Percentiles rank a stretch among this genome's conserved stretches.
These are phyloP conservation scores for Caenorhabditis parvicauda DNA, from an alignment of 2,888 invertebrate genomes.

Conservation along the genomic window DNA sequence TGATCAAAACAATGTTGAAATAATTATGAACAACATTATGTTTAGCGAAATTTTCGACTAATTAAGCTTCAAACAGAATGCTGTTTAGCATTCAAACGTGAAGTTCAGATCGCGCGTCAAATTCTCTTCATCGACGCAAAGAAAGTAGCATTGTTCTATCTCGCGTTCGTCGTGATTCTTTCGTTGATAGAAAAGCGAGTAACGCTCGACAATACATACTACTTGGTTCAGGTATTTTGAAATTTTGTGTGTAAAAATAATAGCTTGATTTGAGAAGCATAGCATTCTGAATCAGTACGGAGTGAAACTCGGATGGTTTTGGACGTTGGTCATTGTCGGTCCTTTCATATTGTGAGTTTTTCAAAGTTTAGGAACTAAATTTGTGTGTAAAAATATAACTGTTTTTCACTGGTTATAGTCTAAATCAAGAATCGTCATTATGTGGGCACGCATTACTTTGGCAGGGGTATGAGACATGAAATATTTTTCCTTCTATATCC, in stretches of 20 bases:
- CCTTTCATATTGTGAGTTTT: slow-evolving; percentile 72
- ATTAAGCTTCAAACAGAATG: too few relatives aligned
- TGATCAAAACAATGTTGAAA: not conserved
- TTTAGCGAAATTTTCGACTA: too few relatives aligned
- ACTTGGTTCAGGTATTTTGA: slow-evolving; percentile 27
- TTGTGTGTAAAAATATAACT: too few relatives aligned
- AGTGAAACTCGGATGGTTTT: slow-evolving; percentile 95
- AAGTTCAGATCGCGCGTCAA: slow-evolving; percentile 41
- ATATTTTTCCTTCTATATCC: too few relatives aligned
- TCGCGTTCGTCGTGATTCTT: slow-evolving; percentile 38
- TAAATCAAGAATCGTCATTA: too few relatives aligned
- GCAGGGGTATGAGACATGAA: too few relatives aligned
- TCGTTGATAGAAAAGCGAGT: slow-evolving; percentile 37
- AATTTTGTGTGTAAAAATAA: not conserved
- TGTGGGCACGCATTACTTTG: too few relatives aligned
- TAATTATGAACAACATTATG: not conserved
- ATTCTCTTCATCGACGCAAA: slow-evolving; percentile 47
- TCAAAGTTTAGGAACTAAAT: too few relatives aligned
- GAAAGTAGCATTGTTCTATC: slow-evolving; percentile 48
- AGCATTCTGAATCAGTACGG: slow-evolving; percentile 89
- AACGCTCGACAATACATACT: slow-evolving; percentile 36
- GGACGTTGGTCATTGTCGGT: slow-evolving; percentile 79
- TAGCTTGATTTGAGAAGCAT: slow-evolving; percentile 76
- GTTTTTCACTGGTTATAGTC: too few relatives aligned
- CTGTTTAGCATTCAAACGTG: not conserved